A percentile compares a stretch with the other conserved stretches of the same genome.
Evolutionary conservation across 2,113 vertebrate species (phyloP).

Genomic region (Melierax canorus): DNA sequence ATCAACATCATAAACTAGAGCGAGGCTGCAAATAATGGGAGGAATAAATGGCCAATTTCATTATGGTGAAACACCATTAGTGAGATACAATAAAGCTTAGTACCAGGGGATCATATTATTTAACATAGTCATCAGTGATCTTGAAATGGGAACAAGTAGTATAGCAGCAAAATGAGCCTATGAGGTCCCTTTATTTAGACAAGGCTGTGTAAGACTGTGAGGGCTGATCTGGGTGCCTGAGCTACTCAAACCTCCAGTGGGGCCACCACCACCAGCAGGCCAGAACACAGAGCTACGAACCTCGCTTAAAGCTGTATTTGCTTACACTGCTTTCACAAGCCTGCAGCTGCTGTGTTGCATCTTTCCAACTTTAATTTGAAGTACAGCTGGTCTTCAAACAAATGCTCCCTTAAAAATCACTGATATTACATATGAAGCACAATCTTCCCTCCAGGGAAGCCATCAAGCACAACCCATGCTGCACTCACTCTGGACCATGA

Average conservation of each 20-base stretch:
- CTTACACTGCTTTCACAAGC: neutral
- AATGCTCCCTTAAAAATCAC: neutral
- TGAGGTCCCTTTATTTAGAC: neutral
- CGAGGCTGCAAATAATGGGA: neutral
- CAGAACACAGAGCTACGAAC: neutral
- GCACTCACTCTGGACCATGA: accelerated
- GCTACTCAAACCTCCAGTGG: neutral
- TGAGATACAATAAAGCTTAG: neutral
- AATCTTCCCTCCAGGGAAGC: neutral
- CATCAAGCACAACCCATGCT: neutral
- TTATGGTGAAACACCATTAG: neutral
- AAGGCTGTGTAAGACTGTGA: neutral
- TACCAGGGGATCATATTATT: neutral
- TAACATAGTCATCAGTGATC: neutral
- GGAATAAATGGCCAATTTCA: neutral
- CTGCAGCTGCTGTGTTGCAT: neutral
- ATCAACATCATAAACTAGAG: neutral
- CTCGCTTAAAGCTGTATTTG: neutral
- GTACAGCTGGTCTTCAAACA: neutral
- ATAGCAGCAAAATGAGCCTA: neutral
- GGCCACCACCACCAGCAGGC: neutral
- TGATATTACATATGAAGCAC: neutral
- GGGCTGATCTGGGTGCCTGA: neutral
- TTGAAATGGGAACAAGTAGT: neutral
- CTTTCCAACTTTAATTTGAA: neutral